Evolutionary conservation across 2,113 vertebrate genomes (phyloP), one percentile per base, ranked within the genome.

Genomic region (Scopus umbretta): DNA sequence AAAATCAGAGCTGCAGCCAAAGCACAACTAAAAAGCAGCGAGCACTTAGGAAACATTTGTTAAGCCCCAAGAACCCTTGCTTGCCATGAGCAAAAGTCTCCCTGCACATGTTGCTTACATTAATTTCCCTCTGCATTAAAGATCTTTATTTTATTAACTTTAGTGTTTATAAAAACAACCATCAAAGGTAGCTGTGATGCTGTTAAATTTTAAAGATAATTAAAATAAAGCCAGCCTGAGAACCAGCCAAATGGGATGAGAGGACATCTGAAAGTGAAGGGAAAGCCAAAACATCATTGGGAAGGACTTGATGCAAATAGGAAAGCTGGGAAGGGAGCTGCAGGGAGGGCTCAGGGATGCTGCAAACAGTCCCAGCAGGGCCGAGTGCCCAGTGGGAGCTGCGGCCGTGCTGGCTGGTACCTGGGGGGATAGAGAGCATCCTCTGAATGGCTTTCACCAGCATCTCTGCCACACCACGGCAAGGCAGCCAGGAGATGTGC

Each of bases 391-490:
- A 8, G 6, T 1, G 17, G 55, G 71, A 76, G 34, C 71, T 47
- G 53, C 1, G 9, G 22, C 55, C 62, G 65, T 1, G 1, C 74
- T 27, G 63, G 17, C 30, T 49, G 78, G 34, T 23, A 9, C n/a
- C 3, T 1, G 17, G 45, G 18, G 34, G 32, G 4, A 22, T n/a
- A 27, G 30, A 13, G 34, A 81, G 70, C 70, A 40, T 32, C 75
- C 34, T 38, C 16, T 4, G 2, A 7, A 19, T 1, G 27, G 61
- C 67, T 43, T n/a, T 67, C 6, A 0, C 40, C 66, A 16, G n/a
- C 67, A 1, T 10, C 72, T 66, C n/a, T 38, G 75, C 71, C 6
- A 0, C 25, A 9, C 32, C 53, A 11, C 6, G n/a, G n/a, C n/a
- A 61, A 27, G 26, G 52, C 32, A 20, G 58, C 3, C 16, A 38